These are phyloP conservation scores for Nesidiocoris tenuis DNA, from an alignment of 2,888 invertebrate genomes.

Conservation along the genomic window DNA sequence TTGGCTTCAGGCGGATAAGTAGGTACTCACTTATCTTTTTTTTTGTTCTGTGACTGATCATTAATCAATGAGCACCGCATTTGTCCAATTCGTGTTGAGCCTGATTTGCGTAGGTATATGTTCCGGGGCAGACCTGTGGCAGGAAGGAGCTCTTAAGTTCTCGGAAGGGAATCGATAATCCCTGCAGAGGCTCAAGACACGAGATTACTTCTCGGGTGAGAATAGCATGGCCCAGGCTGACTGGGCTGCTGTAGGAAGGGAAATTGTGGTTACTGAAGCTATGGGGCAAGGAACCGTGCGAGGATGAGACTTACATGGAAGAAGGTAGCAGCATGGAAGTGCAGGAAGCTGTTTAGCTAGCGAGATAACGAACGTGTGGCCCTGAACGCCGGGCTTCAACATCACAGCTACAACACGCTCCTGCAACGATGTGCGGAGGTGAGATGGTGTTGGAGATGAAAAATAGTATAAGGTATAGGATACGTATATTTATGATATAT, in stretches of 20 bases:
- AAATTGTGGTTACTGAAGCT: neutral
- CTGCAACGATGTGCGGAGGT: too few species aligned
- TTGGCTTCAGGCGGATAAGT: too few species aligned
- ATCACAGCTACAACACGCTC: too few species aligned
- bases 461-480: too few species aligned
- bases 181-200: conserved; percentile 15
- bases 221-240: neutral
- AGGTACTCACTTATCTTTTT: too few species aligned
- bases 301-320: neutral
- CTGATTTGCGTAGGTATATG: too few species aligned
- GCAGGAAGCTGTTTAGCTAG: conserved; percentile 32
- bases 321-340: neutral
- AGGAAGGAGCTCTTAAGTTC: conserved; percentile 3
- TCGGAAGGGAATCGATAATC: conserved; percentile 37
- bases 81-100: too few species aligned
- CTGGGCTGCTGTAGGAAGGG: neutral
- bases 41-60: too few species aligned
- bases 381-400: conserved; percentile 17
- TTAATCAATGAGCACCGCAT: too few species aligned
- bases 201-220: conserved; percentile 22
- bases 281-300: neutral
- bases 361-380: conserved; percentile 28
- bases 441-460: too few species aligned
- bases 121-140: neutral
- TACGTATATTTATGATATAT: too few species aligned